Evolutionary conservation across 1,140 invertebrate species (phyloP), one percentile per base, ranked within the genome.

Genomic region (Euwallacea fornicatus): DNA sequence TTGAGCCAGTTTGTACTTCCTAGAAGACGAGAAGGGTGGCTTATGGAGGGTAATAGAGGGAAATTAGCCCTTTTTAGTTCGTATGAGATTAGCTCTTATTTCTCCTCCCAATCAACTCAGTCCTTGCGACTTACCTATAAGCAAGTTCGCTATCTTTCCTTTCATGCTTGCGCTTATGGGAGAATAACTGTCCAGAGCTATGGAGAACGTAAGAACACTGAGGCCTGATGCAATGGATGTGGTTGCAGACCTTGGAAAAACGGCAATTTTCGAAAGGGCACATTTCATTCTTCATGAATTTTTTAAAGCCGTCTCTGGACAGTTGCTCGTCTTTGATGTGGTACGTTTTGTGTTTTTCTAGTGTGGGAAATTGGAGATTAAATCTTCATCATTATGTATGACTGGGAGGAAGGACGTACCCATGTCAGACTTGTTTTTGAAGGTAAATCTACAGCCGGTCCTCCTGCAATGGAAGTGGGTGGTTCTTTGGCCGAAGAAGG

Each of bases 351-450:
- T 99, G 97, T 85, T 99, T 99, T 84, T 99, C 97, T 98, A 50
- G 9, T 50, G 46, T 50, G 13, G 13, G 46, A 50, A 50, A 50
- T 50, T 50, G 6, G 3, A 50, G 9, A 10, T 50, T 50, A 10
- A 13, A 46, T 43, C 55, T 21, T 7, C 43, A 8, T 33, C 10
- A 60, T 33, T 69, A 3, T 47, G 2, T 64, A 70, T 53, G 41
- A 73, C 68, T 58, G 13, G 33, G 21, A 53, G 9, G 46, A 2
- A 54, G 53, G 16, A 74, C 90, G 88, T 86, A 98, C 96, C 97
- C 96, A 99, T 99, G 84, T 99, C 97, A 76, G 96, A 95, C 84
- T 99, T 99, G 83, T 99, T 98, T 82, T 98, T 98, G 83, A 99
- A 99, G 0, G 96, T 98, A 81, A 93, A 97, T 71, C 92, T 90